Base-by-base conservation (phyloP, 2,113 vertebrate species). In the Brienomyrus longianalis region DNA sequence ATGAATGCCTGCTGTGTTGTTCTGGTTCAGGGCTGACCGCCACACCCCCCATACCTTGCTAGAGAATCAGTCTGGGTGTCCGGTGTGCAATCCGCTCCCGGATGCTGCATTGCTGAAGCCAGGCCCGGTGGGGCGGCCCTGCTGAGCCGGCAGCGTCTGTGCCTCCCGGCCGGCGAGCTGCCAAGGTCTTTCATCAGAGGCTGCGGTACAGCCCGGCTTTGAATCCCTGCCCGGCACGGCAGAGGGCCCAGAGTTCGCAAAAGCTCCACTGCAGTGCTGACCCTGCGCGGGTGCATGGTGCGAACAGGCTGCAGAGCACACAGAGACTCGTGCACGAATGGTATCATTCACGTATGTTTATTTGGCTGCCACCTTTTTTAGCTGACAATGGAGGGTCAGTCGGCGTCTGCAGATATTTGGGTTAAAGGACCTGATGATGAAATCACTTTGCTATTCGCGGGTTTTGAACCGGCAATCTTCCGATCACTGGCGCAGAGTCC, bases 191-290 rank as follows among this genome's bases (percentile, higher is more conserved):
- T 84, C 39, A 51, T 88, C 23, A 51, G 27, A n/a, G 77, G 39
- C 74, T 89, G 88, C 35, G 43, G 51, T 45, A 51, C 43, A 19
- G 17, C 56, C 56, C 0, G 39, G 52, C 80, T 21, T 86, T 62
- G 52, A 85, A 89, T 85, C 21, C n/a, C 83, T 48, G 89, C 54
- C 51, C 51, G 15, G 27, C 89, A 54, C 52, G 27, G 54, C 89
- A 89, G 83, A 27, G 45, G 45, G 83, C 45, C 45, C 50, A n/a
- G 83, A 48, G 21, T 23, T 3, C 0, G 9, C 10, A 15, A 31
- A 77, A 17, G 39, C 89, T 86, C 43, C 52, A 48, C 31, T 89
- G 52, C 89, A 66, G 54, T 85, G 35, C 74, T 80, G 31, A 43
- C 31, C 35, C 35, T 27, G 35, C 35, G 5, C 15, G 39, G 9